These are phyloP conservation scores for Caenorhabditis japonica DNA, from an alignment of 2,888 invertebrate species.

Conservation along the genomic window DNA sequence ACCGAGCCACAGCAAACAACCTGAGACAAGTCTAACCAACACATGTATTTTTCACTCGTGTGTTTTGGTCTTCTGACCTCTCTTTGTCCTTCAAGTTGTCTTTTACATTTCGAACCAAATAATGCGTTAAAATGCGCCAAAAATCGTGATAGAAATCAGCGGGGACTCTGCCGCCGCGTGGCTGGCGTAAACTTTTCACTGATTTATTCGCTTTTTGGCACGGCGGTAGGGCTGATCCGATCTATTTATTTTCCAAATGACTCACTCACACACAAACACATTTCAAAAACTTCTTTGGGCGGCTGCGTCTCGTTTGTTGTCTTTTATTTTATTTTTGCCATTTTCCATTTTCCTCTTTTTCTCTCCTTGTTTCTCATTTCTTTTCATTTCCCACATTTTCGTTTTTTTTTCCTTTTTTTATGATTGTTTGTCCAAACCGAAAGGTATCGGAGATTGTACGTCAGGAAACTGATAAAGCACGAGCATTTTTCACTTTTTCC, in stretches of 20 bases:
- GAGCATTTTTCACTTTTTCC: no score
- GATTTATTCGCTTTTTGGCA: no score
- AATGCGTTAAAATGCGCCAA: background rate
- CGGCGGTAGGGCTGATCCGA: no score
- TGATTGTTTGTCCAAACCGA: constrained; percentile 28
- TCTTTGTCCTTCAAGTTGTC: constrained; percentile 20
- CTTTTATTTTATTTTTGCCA: background rate
- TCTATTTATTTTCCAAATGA: no score
- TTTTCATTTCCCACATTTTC: constrained; percentile 8
- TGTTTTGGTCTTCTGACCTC: constrained; percentile 23
- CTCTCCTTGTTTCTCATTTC: constrained; percentile 5
- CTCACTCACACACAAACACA: background rate
- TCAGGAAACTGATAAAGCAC: no score
- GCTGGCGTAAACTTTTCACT: no score
- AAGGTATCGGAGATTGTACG: no score
- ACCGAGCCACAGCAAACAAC: no score
- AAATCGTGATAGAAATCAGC: constrained; percentile 7
- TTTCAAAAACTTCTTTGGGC: constrained; percentile 3
- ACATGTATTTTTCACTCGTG: no score
- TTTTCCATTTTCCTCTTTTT: constrained; percentile 5
- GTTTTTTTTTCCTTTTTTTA: constrained; percentile 23
- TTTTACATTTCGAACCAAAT: background rate
- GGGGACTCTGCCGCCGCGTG: background rate
- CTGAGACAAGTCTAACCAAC: no score
- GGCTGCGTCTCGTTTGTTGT: constrained; percentile 16